Conservation (phyloP, 2,113 vertebrate species). For the Muntiacus muntjak region DNA sequence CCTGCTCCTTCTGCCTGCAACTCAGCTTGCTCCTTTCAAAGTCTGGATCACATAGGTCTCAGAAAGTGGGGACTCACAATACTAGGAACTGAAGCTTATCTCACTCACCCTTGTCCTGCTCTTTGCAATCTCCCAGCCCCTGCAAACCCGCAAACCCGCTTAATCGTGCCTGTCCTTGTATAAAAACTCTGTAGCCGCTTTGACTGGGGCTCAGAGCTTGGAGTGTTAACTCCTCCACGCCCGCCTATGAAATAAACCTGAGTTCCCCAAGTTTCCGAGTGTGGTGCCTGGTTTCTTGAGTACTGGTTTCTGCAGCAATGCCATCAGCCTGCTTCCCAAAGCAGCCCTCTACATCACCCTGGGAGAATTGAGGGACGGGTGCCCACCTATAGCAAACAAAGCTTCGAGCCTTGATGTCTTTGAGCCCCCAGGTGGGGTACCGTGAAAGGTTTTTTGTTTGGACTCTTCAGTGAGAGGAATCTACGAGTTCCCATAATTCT, state of each 20-base stretch:
- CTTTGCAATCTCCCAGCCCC: not conserved
- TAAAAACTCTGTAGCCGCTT: not conserved
- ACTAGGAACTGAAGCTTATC: not conserved
- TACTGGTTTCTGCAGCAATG: not conserved
- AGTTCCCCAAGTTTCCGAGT: not conserved
- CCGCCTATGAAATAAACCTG: not conserved
- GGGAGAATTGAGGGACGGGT: too few relatives aligned
- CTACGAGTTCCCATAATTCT: rapidly evolving
- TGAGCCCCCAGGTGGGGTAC: rapidly evolving
- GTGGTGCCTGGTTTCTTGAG: not conserved
- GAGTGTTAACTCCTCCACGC: not conserved
- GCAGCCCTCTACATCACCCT: not conserved
- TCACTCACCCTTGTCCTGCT: not conserved
- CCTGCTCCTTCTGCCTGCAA: not conserved
- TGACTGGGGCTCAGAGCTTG: not conserved
- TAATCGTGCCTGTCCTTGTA: not conserved
- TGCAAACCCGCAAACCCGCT: not conserved
- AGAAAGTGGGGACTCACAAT: not conserved
- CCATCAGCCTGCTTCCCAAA: not conserved
- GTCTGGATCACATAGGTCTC: not conserved
- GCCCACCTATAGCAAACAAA: not conserved
- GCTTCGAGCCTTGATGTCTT: rapidly evolving
- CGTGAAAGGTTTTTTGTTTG: rapidly evolving
- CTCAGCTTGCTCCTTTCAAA: not conserved
- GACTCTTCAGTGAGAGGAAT: rapidly evolving